Percentiles rank a stretch among this genome's conserved stretches.
phyloP scores from a whole-genome alignment of 2,113 vertebrate genomes.

The Otolemur garnettii region DNA sequence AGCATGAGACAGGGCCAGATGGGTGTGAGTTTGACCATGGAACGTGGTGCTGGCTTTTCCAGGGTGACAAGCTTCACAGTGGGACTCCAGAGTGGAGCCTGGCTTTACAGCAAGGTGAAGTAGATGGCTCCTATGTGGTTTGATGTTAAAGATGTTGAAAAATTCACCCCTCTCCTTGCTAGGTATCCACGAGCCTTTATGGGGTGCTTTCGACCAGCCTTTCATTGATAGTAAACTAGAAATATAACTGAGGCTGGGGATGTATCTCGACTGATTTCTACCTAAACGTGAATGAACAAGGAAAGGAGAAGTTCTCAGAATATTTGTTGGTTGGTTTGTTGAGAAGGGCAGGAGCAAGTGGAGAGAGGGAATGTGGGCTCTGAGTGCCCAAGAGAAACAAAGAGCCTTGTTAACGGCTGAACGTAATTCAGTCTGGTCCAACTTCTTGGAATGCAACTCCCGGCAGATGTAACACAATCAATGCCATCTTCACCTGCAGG shows the following conservation, averaged over 20 bases:
- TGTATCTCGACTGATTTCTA: slow-evolving; percentile 4
- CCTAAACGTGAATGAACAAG: neutral
- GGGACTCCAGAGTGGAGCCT: neutral
- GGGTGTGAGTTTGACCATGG: neutral
- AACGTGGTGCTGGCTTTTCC: neutral
- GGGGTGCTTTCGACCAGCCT: neutral
- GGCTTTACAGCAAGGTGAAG: neutral
- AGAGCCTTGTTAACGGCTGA: neutral
- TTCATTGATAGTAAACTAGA: slow-evolving; percentile 6
- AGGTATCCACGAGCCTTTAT: neutral
- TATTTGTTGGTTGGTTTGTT: neutral
- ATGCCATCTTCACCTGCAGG: neutral
- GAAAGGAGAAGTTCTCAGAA: neutral
- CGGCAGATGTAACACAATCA: neutral
- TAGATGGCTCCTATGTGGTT: neutral
- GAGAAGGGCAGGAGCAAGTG: neutral
- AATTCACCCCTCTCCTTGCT: neutral
- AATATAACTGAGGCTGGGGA: neutral
- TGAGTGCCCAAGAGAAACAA: neutral
- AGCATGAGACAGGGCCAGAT: neutral
- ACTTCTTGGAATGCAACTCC: neutral
- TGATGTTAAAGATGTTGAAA: neutral
- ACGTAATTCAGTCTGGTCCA: neutral
- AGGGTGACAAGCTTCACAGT: neutral
- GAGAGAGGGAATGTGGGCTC: neutral